Evolutionary conservation across 2,113 vertebrate species (phyloP).

Genomic region (Xiphophorus maculatus): DNA sequence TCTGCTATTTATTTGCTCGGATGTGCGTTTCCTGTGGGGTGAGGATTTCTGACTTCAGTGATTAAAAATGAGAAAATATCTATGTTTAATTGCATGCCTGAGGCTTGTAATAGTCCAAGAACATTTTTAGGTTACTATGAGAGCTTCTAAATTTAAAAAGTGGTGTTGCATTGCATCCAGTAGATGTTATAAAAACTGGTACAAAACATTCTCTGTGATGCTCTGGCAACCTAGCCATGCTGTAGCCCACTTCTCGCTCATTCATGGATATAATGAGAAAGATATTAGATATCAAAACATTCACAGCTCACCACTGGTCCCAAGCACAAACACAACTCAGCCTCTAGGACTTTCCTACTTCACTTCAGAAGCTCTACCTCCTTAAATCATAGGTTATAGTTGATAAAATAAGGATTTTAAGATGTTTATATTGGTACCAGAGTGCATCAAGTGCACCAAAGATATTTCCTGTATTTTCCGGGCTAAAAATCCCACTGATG

Average conservation of each 20-base stretch:
- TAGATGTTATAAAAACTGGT: neutral
- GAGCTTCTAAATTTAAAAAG: neutral
- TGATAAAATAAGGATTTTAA: no score
- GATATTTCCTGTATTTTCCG: no score
- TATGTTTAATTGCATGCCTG: neutral
- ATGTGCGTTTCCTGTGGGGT: slow-evolving; percentile 1
- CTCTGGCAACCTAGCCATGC: neutral
- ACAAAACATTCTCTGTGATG: neutral
- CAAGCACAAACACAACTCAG: no score
- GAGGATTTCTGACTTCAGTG: slow-evolving; percentile 8
- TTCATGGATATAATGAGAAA: neutral
- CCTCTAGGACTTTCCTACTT: no score
- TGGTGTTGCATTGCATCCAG: no score
- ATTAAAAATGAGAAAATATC: slow-evolving; percentile 1
- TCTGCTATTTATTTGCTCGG: slow-evolving; percentile 1
- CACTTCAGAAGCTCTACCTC: no score
- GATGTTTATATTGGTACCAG: no score
- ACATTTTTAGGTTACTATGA: neutral
- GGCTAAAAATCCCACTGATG: no score
- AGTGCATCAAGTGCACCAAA: no score
- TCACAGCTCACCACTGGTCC: neutral
- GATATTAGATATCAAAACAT: neutral
- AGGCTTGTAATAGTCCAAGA: neutral
- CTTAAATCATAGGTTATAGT: no score
- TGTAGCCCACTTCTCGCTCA: neutral